Evolutionary conservation across 2,888 invertebrate species (phyloP), one percentile per base, ranked within the genome.

Genomic region (Nymphalis c-album): DNA sequence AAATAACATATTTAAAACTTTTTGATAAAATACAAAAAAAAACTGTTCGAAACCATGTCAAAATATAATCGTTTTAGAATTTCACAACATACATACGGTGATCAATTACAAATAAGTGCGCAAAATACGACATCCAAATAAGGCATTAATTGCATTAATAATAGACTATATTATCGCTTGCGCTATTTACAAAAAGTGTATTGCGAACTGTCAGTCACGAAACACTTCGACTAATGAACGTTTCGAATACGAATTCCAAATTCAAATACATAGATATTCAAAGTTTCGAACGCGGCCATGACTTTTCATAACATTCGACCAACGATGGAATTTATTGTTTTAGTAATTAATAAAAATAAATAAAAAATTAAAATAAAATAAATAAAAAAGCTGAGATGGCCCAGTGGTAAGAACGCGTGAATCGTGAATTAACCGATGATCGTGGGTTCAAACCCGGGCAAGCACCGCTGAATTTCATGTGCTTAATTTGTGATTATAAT

Each of bases 231-330:
- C 31, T 55, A 55, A 55, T 40, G 18, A 57, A 57, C 57, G 53
- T 22, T 51, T 22, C 51, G 51, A 51, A 51, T 51, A 22, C 51
- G 31, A 57, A 57, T 57, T 57, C 18, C 40, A 40, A 57, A 57
- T 35, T 57, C 18, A 40, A 57, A 57, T n/a, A n/a, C n/a, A n/a
- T 35, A 18, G 18, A 35, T 57, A 57, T 40, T 31, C 35, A 35
- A 57, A 35, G 35, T 35, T 57, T 57, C 26, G 55, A 55, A 31
- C 48, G 4, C 59, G 64, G 46, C 59, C 64, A 18, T 60, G 64
- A 64, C 64, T 60, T 60, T 59, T 64, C 18, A 55, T 55, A n/a
- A 55, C 31, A 26, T 40, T n/a, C 16, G 10, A 13, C 13, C 40
- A 40, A 40, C 40, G 10, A 3, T 40, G 7, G 26, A 31, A 55